These are phyloP conservation scores for Drosophila prosaltans DNA, from an alignment of 1,140 invertebrate species.

Conservation along the genomic window DNA sequence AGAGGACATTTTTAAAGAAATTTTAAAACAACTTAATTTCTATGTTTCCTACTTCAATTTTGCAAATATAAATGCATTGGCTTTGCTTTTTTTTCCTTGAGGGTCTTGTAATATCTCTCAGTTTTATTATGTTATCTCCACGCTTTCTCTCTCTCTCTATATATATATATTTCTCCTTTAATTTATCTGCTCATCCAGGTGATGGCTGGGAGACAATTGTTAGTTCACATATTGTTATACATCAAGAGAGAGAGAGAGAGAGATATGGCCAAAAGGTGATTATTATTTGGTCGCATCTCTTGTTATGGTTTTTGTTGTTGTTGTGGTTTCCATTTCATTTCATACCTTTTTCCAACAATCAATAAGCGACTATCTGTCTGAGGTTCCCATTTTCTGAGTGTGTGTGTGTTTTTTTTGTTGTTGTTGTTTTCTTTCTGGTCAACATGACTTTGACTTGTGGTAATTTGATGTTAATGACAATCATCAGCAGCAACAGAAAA, in stretches of 20 bases:
- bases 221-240: slow-evolving; percentile 30
- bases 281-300: slow-evolving; percentile 30
- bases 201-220: slow-evolving; percentile 24
- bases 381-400: not conserved
- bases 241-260: not conserved
- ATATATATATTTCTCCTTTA: not conserved
- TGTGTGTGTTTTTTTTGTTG: slow-evolving; percentile 4
- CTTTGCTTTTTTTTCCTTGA: too few relatives aligned
- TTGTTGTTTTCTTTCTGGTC: slow-evolving; percentile 43
- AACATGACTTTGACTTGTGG: slow-evolving; percentile 80
- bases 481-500: slow-evolving; percentile 67
- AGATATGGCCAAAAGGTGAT: slow-evolving; percentile 16
- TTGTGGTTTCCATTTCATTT: slow-evolving; percentile 50
- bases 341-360: slow-evolving; percentile 49
- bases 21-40: too few relatives aligned
- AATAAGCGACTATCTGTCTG: slow-evolving; percentile 56
- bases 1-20: too few relatives aligned
- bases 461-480: slow-evolving; percentile 81
- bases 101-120: too few relatives aligned
- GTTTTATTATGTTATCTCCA: too few relatives aligned
- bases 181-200: not conserved
- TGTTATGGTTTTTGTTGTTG: slow-evolving; percentile 54
- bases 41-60: too few relatives aligned
- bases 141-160: not conserved
- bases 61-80: too few relatives aligned